Conservation (phyloP, 2,888 invertebrate species). For the Philonicus albiceps region DNA sequence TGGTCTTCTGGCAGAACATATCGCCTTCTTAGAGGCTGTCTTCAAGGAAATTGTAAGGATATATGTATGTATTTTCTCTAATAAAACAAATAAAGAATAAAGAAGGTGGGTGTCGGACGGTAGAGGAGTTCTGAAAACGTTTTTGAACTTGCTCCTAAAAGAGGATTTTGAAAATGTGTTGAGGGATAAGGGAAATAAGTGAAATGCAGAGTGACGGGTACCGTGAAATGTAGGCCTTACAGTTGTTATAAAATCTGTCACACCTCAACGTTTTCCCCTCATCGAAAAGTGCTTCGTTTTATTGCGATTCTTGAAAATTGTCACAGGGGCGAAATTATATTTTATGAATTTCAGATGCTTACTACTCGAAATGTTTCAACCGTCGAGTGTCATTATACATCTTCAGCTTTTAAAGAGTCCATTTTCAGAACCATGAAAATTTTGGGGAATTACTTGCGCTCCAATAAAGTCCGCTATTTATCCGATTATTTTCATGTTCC, state of each 20-base stretch:
- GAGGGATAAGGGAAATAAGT: background rate
- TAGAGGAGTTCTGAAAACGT: background rate
- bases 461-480: conserved; percentile 12
- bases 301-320: background rate
- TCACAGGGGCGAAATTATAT: background rate
- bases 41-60: background rate
- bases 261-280: background rate
- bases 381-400: background rate
- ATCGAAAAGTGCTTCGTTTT: background rate
- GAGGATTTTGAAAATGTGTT: background rate
- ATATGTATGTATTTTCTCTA: background rate
- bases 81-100: background rate
- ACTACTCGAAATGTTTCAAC: background rate
- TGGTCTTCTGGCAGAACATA: background rate
- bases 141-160: background rate
- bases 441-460: background rate
- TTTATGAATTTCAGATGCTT: background rate
- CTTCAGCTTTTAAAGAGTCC: background rate
- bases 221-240: background rate
- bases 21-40: background rate
- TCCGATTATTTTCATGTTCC: conserved; percentile 27
- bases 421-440: background rate
- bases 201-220: background rate
- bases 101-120: background rate
- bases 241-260: background rate